phyloP scores from a whole-genome alignment of 2,888 invertebrate genomes.

The Ormyrus pomaceus region DNA sequence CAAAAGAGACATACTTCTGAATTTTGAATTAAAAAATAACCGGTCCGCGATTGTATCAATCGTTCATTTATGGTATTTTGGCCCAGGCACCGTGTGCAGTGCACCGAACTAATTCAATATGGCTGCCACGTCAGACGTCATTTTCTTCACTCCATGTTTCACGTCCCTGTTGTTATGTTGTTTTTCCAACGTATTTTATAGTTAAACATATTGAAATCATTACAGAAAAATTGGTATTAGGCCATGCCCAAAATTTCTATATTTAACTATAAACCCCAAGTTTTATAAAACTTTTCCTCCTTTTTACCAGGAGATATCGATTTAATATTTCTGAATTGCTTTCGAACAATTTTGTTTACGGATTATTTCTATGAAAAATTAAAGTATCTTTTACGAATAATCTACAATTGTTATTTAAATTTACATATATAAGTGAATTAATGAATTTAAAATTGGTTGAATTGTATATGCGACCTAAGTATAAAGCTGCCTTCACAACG shows the following conservation, averaged over 20 bases:
- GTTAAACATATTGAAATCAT: neutral
- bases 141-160: neutral
- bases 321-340: neutral
- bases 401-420: neutral
- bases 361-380: neutral
- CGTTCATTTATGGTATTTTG: constrained; percentile 8
- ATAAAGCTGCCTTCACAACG: constrained; percentile 12
- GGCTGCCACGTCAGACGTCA: constrained; percentile 45
- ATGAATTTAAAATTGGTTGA: constrained; percentile 5
- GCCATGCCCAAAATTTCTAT: too few relatives aligned
- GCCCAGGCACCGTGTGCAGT: constrained; percentile 1
- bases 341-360: neutral
- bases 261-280: too few relatives aligned
- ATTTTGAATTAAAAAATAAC: neutral
- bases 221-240: neutral
- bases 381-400: neutral
- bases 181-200: neutral
- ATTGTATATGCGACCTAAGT: constrained; percentile 35
- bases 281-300: too few relatives aligned
- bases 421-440: neutral
- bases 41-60: constrained; percentile 41
- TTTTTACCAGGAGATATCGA: neutral
- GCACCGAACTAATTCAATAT: constrained; percentile 31
- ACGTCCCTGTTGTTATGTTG: neutral
- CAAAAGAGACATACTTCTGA: neutral